A percentile compares a stretch with the other conserved stretches of the same genome.
phyloP scores from a whole-genome alignment of 2,888 invertebrate genomes.

The Polymixis lichenea region DNA sequence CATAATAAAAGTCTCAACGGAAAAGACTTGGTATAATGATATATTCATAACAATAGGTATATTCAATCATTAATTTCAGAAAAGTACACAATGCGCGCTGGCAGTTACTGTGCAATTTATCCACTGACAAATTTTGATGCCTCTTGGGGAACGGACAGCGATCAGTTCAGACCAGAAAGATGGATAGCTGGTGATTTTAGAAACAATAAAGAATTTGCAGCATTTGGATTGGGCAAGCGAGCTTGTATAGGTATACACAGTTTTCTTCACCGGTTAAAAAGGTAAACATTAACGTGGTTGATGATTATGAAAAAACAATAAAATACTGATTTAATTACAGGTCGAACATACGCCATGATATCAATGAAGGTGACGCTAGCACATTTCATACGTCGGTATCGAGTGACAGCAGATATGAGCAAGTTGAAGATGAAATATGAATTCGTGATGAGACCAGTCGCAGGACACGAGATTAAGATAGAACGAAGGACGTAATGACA shows the following conservation, averaged over 20 bases:
- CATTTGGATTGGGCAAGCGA: constrained; percentile 44
- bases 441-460: constrained; percentile 68
- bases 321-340: constrained; percentile 56
- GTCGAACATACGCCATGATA: constrained; percentile 70
- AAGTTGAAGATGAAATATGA: constrained; percentile 66
- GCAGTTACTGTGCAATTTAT: constrained; percentile 29
- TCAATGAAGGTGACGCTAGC: constrained; percentile 69
- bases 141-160: constrained; percentile 49
- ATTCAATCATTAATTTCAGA: constrained; percentile 27
- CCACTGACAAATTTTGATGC: constrained; percentile 27
- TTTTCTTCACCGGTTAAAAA: not conserved
- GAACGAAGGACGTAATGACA: not conserved
- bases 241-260: constrained; percentile 37
- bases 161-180: constrained; percentile 51
- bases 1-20: not conserved
- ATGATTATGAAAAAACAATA: not conserved
- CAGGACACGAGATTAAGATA: constrained; percentile 61
- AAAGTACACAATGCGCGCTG: constrained; percentile 53
- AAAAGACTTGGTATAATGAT: no score
- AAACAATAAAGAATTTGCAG: constrained; percentile 40
- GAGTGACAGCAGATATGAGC: constrained; percentile 64
- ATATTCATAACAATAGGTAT: no score
- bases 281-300: no score
- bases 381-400: constrained; percentile 68
- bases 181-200: constrained; percentile 29